Evolutionary conservation across 1,140 invertebrate species (phyloP), one percentile per base, ranked within the genome.

Genomic region (Drosophila neocordata): DNA sequence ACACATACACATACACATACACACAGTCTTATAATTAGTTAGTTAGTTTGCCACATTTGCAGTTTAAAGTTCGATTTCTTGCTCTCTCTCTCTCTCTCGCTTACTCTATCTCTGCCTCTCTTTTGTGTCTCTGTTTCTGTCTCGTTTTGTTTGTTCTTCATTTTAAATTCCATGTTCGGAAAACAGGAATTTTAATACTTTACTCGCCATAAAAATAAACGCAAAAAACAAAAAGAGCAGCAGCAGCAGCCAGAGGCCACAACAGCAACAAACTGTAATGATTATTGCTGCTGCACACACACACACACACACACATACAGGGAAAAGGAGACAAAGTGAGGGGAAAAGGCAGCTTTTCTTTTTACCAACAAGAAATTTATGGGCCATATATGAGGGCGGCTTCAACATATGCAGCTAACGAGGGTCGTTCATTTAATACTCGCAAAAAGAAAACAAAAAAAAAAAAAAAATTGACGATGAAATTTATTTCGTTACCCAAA

Each of bases 121-220:
- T 20, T 7, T 38, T 61, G 51, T 55, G 27, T 61, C 41, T 55
- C 69, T 65, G 57, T 63, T 62, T 51, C 37, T 63, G 51, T 51
- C 69, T 66, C 77, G 84, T 78, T 77, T 87, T 87, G 74, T 79
- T 63, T 65, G 58, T 73, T 87, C 82, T 87, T 87, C 78, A 87
- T 87, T 87, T 87, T 87, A 87, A 87, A 87, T 87, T 87, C 75
- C 82, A 87, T 87, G 82, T 87, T 85, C 67, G 66, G 66, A 38
- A 55, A 38, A 68, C 66, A 72, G 68, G 82, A 88, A 87, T 87
- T 75, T 87, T 81, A 79, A 87, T 87, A 87, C 83, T 82, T 56
- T 56, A 56, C 24, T 56, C n/a, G 53, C 53, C 13, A 56, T 56
- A 56, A 34, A 56, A 56, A 56, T 27, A 77, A 85, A 85, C 77